A percentile compares a stretch with the other conserved stretches of the same genome.
These are phyloP conservation scores for Alviniconcha marisindica DNA, from an alignment of 1,140 invertebrate genomes.

Conservation along the genomic window DNA sequence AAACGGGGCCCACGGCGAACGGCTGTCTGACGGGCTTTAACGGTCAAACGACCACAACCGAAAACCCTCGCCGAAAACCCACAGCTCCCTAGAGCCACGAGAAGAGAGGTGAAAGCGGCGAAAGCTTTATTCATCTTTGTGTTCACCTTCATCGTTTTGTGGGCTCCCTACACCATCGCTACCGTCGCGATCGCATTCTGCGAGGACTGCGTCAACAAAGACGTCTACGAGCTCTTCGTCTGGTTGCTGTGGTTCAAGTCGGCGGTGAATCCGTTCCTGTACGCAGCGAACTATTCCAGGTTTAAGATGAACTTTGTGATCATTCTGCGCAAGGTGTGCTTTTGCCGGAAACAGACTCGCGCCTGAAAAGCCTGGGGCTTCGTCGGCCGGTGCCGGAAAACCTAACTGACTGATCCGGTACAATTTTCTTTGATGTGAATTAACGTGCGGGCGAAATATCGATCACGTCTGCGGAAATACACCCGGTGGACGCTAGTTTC, in stretches of 20 bases:
- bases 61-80: not conserved
- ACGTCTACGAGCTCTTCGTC: slow-evolving; percentile 60
- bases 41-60: not conserved
- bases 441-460: not conserved
- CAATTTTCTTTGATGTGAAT: no score
- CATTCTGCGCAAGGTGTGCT: slow-evolving; percentile 47
- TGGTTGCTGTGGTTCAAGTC: slow-evolving; percentile 69
- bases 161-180: slow-evolving; percentile 58
- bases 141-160: slow-evolving; percentile 51
- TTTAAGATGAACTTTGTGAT: slow-evolving; percentile 56
- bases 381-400: no score
- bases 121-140: slow-evolving; percentile 56
- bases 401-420: no score
- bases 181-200: slow-evolving; percentile 57
- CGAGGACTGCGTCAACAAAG: slow-evolving; percentile 47
- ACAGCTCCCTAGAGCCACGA: not conserved
- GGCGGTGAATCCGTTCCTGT: slow-evolving; percentile 67
- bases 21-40: no score
- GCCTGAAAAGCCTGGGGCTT: no score
- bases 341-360: no score
- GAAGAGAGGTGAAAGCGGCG: slow-evolving; percentile 54
- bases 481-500: no score
- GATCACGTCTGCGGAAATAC: not conserved
- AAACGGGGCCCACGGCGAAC: no score
- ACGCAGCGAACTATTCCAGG: slow-evolving; percentile 55